Evolutionary conservation across 2,113 vertebrate species (phyloP).

Genomic region (Tenebrosternarchus preto): DNA sequence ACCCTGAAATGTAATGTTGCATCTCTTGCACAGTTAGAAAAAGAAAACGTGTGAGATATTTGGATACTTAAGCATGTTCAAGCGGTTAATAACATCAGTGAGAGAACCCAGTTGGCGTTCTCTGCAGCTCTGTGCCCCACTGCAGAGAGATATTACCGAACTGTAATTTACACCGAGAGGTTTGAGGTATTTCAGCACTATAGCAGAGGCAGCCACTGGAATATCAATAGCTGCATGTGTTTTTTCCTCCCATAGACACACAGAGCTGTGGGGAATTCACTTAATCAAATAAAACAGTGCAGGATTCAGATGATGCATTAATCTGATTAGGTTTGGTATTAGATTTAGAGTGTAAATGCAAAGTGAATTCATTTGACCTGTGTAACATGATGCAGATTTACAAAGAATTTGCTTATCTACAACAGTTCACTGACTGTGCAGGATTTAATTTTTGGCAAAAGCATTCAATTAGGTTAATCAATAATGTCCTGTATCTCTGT

Average conservation of each 20-base stretch:
- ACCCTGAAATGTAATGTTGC: neutral
- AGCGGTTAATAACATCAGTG: slow-evolving; percentile 48
- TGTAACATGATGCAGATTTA: slow-evolving; percentile 1
- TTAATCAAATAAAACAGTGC: slow-evolving; percentile 35
- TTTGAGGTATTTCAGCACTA: slow-evolving; percentile 47
- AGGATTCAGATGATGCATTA: slow-evolving; percentile 27
- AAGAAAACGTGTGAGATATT: slow-evolving; percentile 9
- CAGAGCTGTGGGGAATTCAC: slow-evolving; percentile 30
- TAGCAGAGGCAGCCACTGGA: slow-evolving; percentile 40
- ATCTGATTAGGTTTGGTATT: slow-evolving; percentile 46
- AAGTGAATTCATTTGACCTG: slow-evolving; percentile 15
- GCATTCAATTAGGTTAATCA: neutral
- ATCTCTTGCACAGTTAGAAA: neutral
- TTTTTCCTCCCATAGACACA: slow-evolving; percentile 3
- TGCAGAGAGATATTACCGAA: slow-evolving; percentile 45
- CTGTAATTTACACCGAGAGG: slow-evolving; percentile 51
- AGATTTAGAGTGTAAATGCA: neutral
- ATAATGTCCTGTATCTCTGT: neutral
- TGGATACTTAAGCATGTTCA: slow-evolving; percentile 22
- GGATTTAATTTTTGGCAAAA: neutral
- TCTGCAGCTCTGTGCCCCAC: slow-evolving; percentile 15
- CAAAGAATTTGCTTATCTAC: neutral
- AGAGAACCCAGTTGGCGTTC: slow-evolving; percentile 26
- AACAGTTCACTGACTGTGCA: neutral
- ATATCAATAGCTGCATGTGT: slow-evolving; percentile 49